Evolutionary conservation across 2,113 vertebrate species (phyloP).

Genomic region (Capra hircus): DNA sequence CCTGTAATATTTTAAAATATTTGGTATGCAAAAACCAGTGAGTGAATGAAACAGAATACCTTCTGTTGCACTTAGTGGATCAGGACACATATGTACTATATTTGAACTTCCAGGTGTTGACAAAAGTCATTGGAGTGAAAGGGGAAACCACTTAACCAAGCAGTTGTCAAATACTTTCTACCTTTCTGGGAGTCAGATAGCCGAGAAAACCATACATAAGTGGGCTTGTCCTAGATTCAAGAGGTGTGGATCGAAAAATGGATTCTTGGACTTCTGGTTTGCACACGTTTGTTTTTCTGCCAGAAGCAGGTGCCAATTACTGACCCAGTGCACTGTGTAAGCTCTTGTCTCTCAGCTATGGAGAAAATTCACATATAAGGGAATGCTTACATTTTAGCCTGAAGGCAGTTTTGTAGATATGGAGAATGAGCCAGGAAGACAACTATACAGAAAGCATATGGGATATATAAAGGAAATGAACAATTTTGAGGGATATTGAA

Average conservation of each 20-base stretch:
- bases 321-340: background rate
- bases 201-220: background rate
- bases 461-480: background rate
- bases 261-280: background rate
- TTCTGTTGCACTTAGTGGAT: background rate
- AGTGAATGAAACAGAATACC: accelerated
- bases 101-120: background rate
- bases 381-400: background rate
- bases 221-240: no score
- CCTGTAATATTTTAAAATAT: accelerated
- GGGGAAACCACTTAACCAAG: background rate
- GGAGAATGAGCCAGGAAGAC: background rate
- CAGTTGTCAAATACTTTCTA: background rate
- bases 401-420: background rate
- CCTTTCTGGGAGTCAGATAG: accelerated
- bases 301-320: background rate
- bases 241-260: accelerated
- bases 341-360: background rate
- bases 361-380: background rate
- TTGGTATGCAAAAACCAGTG: background rate
- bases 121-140: background rate
- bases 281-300: accelerated
- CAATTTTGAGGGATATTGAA: background rate
- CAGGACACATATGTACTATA: accelerated
- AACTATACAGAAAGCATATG: background rate